These are phyloP conservation scores for Chionis minor DNA, from an alignment of 2,113 vertebrate genomes.

Conservation along the genomic window DNA sequence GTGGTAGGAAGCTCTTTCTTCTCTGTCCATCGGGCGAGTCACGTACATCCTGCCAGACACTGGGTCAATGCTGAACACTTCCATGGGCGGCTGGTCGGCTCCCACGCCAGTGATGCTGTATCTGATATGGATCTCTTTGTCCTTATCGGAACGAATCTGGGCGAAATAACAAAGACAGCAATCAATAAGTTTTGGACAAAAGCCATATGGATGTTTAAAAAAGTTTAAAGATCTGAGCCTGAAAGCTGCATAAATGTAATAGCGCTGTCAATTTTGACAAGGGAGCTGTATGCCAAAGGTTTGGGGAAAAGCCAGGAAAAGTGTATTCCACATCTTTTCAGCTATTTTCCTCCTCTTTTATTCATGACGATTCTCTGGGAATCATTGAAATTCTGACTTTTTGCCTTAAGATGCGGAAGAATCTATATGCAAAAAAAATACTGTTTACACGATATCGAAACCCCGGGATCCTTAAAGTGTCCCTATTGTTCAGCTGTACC, in stretches of 20 bases:
- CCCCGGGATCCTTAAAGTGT: not conserved
- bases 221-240: not conserved
- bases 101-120: slow-evolving; percentile 95
- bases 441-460: not conserved
- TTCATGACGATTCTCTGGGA: not conserved
- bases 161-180: slow-evolving; percentile 6
- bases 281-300: not conserved
- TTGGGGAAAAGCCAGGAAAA: not conserved
- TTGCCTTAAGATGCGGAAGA: not conserved
- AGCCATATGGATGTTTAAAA: not conserved
- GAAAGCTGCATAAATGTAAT: not conserved
- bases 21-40: slow-evolving; percentile 93
- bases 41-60: slow-evolving; percentile 97
- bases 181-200: not conserved
- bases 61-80: slow-evolving; percentile 96
- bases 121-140: slow-evolving; percentile 91
- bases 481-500: not conserved
- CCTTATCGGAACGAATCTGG: slow-evolving; percentile 96
- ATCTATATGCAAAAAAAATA: not conserved
- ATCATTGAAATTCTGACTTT: not conserved
- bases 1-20: slow-evolving; percentile 94
- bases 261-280: not conserved
- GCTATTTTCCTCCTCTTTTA: slow-evolving; percentile 4
- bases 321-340: not conserved
- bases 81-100: slow-evolving; percentile 94